Base-by-base conservation (phyloP, 2,888 invertebrate species). In the Agrenia bidenticulata region DNA sequence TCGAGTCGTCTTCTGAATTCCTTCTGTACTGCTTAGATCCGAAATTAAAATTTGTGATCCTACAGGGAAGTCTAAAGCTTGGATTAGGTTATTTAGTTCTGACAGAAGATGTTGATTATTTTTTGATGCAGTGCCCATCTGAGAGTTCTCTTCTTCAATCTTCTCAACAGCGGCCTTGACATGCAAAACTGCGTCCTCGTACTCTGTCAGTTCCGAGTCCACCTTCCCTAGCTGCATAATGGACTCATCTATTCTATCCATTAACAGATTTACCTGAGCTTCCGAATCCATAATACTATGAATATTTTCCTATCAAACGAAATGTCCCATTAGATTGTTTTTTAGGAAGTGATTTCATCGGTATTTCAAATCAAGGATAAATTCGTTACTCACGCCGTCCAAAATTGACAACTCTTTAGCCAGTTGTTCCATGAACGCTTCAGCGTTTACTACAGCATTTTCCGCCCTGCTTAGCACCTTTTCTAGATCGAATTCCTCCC, bases 261-360 rank as follows among this genome's bases (percentile, higher is more conserved):
- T 85, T 64, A 87, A 78, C 58, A 83, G 83, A 75, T 89, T 86
- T 82, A 95, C 88, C 77, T 86, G 84, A 41, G 85, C 86, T 79
- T 94, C 94, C 1, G 92, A 92, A n/a, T 90, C 90, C 81, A 95
- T 84, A 59, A 95, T 92, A 77, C 90, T 91, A 80, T 94, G 90
- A 66, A 95, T 90, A 81, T 95, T 95, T 78, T 92, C 92, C 84
- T 87, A 39, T n/a, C n/a, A 26, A 56, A 32, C 4, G 19, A 53
- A 7, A 53, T 32, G 53, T 53, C 23, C 23, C 37, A 19, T 2
- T 4, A 4, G 11, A 32, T 32, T 32, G 11, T 32, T 32, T n/a
- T n/a, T n/a, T n/a, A n/a, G n/a, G n/a, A n/a, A n/a, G n/a, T n/a
- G n/a, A 45, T 45, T 45, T 17, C 15, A 39, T 11, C 39, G 15